These are phyloP conservation scores for Porites evermanni DNA, from an alignment of 92 coral and sea anemone species.

Conservation along the genomic window DNA sequence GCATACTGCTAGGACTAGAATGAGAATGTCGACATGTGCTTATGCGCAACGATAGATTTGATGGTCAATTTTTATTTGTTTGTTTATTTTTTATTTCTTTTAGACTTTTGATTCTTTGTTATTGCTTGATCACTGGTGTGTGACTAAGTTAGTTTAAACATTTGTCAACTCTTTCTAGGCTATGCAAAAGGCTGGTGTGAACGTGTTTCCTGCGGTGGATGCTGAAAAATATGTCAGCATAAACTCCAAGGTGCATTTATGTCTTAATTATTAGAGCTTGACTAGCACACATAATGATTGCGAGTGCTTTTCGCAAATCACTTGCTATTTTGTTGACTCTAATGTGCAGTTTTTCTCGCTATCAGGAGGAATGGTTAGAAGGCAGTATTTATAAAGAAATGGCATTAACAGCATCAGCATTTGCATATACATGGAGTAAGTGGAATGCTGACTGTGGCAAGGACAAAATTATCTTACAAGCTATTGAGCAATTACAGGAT, in stretches of 20 bases:
- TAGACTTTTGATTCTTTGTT: background rate
- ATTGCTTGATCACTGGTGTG: background rate
- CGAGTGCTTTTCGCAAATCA: too few relatives aligned
- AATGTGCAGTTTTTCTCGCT: background rate
- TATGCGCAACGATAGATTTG: too few relatives aligned
- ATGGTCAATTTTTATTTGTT: too few relatives aligned
- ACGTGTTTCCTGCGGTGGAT: slow-evolving; percentile 91
- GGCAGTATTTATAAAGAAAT: slow-evolving; percentile 86
- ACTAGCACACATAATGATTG: too few relatives aligned
- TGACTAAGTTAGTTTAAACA: background rate
- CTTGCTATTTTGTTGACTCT: background rate
- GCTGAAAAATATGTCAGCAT: slow-evolving; percentile 98
- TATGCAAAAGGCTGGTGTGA: slow-evolving; percentile 86
- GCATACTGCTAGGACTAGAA: too few relatives aligned
- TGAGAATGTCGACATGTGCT: too few relatives aligned
- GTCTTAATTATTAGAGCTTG: background rate
- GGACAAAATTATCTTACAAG: slow-evolving; percentile 89
- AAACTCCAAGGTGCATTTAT: slow-evolving; percentile 71
- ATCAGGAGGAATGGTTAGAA: slow-evolving; percentile 86
- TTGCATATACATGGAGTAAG: slow-evolving; percentile 97
- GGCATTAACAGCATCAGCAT: slow-evolving; percentile 86
- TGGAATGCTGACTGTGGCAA: slow-evolving; percentile 98
- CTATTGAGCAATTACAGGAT: slow-evolving; percentile 85
- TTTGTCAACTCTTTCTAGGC: slow-evolving; percentile 46
- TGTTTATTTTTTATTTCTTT: too few relatives aligned